Evolutionary conservation across 2,797 vertebrate species (phyloP), one percentile per base, ranked within the genome.

Genomic region (Poeciliopsis infans): DNA sequence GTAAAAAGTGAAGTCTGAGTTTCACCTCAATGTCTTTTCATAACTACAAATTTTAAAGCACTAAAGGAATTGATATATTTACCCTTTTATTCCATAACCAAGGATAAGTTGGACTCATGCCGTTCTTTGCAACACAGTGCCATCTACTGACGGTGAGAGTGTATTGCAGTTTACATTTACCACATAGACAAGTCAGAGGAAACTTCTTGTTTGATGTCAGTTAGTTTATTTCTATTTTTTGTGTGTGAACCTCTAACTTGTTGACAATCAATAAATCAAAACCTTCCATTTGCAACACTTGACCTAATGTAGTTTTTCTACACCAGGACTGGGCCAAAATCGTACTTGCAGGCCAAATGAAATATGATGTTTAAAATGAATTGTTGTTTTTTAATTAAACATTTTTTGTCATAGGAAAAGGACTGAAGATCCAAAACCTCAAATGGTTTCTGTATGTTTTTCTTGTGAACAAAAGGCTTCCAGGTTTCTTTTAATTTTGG

Each of bases 81-180:
- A 55, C 23, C 0, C 11, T 55, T n/a, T n/a, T 11, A 25, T n/a
- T 33, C 31, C 6, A 15, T 20, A 33, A 64, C 28, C 31, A 64
- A 1, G 2, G 6, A 36, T 66, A 23, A 8, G 33, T 39, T 66
- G 20, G 31, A 66, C 5, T 66, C 8, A 23, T 10, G 16, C 31
- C 47, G 0, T 78, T 83, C 43, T n/a, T 36, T 79, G 45, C 69
- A 28, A 49, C 46, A 87, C 69, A 90, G 82, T 80, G 5, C 82
- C 87, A 51, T 80, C 89, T 80, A 61, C 79, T 91, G 90, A 49
- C 64, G 7, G 13, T 20, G 46, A 1, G 25, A 46, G 39, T 1
- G 41, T 47, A 77, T 3, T 51, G 49, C 49, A 51, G 49, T 23
- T 51, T 51, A 51, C 49, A 51, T 51, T 23, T 23, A 23, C 49